These are phyloP conservation scores for Myrmecophaga tridactyla DNA, from an alignment of 2,113 vertebrate genomes.

Conservation along the genomic window DNA sequence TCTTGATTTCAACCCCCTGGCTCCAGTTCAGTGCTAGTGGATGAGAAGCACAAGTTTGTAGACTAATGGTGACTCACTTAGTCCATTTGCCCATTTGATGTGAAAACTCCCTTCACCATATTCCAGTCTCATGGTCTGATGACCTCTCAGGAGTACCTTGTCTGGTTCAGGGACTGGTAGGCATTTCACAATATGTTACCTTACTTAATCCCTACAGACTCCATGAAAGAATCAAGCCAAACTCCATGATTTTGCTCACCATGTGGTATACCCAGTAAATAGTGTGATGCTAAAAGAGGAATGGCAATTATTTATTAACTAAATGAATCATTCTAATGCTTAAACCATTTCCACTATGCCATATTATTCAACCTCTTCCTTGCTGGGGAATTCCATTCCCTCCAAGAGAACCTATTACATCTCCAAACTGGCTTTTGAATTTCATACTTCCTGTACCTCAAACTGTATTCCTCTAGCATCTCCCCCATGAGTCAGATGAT, in stretches of 20 bases:
- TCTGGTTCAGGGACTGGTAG: background rate
- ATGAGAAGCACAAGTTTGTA: background rate
- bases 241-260: background rate
- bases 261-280: background rate
- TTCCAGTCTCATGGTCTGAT: background rate
- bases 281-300: background rate
- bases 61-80: background rate
- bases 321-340: background rate
- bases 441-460: background rate
- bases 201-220: background rate
- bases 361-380: background rate
- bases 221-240: background rate
- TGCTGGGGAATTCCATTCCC: background rate
- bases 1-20: background rate
- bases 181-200: background rate
- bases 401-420: background rate
- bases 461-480: background rate
- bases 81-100: background rate
- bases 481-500: background rate
- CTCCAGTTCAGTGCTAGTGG: too few species aligned
- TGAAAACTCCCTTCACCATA: background rate
- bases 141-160: background rate
- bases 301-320: background rate
- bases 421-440: background rate
- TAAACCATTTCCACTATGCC: background rate